Evolutionary conservation across 2,797 vertebrate species (phyloP).

Genomic region (Sebastes itinus): DNA sequence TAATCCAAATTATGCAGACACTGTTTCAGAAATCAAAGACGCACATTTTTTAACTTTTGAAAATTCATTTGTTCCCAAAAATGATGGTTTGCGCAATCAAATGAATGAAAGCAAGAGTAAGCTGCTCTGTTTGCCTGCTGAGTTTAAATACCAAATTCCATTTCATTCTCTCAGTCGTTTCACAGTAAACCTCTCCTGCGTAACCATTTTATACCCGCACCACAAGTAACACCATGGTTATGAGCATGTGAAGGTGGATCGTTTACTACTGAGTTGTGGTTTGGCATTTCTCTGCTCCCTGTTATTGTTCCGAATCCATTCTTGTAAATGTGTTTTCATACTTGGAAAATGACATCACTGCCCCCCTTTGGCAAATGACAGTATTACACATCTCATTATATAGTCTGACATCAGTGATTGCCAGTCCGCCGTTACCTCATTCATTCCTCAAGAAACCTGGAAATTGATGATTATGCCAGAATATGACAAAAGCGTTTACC

Average conservation of each 20-base stretch:
- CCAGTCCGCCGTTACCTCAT: not conserved
- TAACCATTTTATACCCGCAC: not conserved
- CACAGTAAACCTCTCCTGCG: not conserved
- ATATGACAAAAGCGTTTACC: not conserved
- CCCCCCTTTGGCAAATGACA: constrained; percentile 68
- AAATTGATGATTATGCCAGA: not conserved
- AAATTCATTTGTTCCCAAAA: not conserved
- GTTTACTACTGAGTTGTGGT: constrained; percentile 43
- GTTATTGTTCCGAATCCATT: constrained; percentile 3
- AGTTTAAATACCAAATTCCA: not conserved
- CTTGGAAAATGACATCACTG: constrained; percentile 53
- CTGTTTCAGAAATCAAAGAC: not conserved
- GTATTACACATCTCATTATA: constrained; percentile 68
- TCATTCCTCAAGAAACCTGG: not conserved
- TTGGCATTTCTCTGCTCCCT: constrained; percentile 15
- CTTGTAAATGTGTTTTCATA: not conserved
- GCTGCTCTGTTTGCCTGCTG: not conserved
- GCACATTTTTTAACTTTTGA: not conserved
- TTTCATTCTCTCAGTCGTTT: not conserved
- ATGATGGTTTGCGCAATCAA: not conserved
- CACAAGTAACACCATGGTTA: constrained; percentile 23
- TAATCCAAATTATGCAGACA: not conserved
- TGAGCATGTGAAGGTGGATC: constrained; percentile 14
- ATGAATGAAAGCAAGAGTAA: not conserved
- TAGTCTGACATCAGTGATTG: constrained; percentile 76